A percentile compares a stretch with the other conserved stretches of the same genome.
These are phyloP conservation scores for Leuciscus waleckii DNA, from an alignment of 2,797 vertebrate species.

Conservation along the genomic window DNA sequence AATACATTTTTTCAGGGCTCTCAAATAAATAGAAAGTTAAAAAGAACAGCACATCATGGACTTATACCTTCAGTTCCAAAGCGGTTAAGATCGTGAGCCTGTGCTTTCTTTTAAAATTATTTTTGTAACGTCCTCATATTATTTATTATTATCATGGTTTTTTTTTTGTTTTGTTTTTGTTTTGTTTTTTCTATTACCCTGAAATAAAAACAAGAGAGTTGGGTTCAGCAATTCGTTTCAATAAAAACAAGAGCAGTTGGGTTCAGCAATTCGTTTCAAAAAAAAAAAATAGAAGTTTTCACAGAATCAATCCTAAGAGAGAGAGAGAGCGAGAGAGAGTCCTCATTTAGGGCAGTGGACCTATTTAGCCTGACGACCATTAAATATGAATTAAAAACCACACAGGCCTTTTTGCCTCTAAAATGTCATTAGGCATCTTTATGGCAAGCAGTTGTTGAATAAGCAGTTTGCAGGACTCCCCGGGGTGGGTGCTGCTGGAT, in stretches of 20 bases:
- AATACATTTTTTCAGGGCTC: background rate
- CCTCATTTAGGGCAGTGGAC: conserved; percentile 81
- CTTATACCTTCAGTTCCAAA: background rate
- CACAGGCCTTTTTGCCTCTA: conserved; percentile 85
- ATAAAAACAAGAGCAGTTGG: background rate
- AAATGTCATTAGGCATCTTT: conserved; percentile 87
- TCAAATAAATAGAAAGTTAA: background rate
- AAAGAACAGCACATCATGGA: background rate
- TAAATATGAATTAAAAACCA: conserved; percentile 89
- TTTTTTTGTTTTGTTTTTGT: background rate
- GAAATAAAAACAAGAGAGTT: background rate
- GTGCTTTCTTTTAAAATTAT: background rate
- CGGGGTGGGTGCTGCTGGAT: conserved; percentile 46
- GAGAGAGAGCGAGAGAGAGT: conserved; percentile 27
- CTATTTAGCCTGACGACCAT: conserved; percentile 84
- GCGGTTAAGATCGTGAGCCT: background rate
- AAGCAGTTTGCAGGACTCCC: conserved; percentile 83
- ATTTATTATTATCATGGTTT: background rate
- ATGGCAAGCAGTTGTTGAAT: conserved; percentile 85
- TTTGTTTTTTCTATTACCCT: background rate
- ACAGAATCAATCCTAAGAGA: conserved; percentile 24
- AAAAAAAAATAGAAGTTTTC: background rate
- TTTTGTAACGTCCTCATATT: background rate
- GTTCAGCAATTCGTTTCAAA: background rate
- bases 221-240: background rate